These are phyloP conservation scores for Leuciscus waleckii DNA, from an alignment of 2,797 vertebrate species.

Conservation along the genomic window DNA sequence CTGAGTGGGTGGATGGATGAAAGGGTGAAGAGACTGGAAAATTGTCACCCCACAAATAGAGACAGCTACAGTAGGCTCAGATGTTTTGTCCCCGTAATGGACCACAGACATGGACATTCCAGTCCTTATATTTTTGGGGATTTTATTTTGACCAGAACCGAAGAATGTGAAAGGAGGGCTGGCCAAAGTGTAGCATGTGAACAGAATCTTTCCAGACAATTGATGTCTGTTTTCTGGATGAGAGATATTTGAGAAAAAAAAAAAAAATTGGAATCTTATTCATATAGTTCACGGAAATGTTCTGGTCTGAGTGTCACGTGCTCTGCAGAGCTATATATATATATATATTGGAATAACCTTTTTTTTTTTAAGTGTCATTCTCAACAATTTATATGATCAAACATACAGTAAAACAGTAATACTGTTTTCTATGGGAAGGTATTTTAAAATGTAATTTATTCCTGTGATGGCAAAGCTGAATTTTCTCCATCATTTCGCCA, in stretches of 20 bases:
- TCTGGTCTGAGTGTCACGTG: not conserved
- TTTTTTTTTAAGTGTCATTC: not conserved
- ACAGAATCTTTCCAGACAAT: constrained; percentile 52
- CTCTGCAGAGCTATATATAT: not conserved
- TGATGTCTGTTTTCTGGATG: constrained; percentile 47
- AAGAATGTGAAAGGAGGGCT: constrained; percentile 65
- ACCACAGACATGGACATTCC: constrained; percentile 63
- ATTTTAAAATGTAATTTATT: not conserved
- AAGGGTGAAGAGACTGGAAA: constrained; percentile 61
- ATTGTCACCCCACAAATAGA: constrained; percentile 74
- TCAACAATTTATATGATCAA: not conserved
- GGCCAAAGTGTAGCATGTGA: constrained; percentile 34
- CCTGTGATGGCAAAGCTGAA: not conserved
- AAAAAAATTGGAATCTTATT: constrained; percentile 31
- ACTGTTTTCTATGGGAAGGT: not conserved
- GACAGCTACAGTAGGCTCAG: constrained; percentile 58
- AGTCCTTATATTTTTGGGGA: constrained; percentile 65
- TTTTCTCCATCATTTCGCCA: not conserved
- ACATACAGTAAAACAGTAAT: not conserved
- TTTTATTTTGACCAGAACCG: constrained; percentile 51
- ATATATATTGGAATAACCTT: not conserved
- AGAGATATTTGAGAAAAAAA: constrained; percentile 1
- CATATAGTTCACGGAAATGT: constrained; percentile 12
- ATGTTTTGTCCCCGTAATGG: constrained; percentile 60
- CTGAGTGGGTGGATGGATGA: constrained; percentile 65